These are phyloP conservation scores for Ceratothoa steindachneri DNA, from an alignment of 2,888 invertebrate genomes.

Conservation along the genomic window DNA sequence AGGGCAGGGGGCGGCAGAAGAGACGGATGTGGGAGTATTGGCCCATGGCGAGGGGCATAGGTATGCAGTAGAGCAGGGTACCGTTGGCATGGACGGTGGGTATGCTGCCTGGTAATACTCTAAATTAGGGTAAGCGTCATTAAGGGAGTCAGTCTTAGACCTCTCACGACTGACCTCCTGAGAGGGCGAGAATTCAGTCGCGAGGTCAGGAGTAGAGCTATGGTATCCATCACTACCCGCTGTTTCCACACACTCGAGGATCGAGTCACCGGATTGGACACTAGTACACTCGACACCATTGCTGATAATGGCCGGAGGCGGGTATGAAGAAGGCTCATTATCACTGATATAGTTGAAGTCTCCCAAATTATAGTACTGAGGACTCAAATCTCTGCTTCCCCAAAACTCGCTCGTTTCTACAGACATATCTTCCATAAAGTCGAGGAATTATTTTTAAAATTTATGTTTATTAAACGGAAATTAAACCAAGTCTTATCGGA, in stretches of 20 bases:
- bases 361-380: conserved; percentile 23
- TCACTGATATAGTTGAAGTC: conserved; percentile 26
- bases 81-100: conserved; percentile 8
- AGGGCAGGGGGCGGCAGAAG: neutral
- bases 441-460: too few relatives aligned
- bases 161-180: conserved; percentile 3
- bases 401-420: conserved; percentile 30
- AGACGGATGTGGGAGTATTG: neutral
- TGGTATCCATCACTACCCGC: conserved; percentile 38
- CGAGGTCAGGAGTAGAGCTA: conserved; percentile 36
- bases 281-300: neutral
- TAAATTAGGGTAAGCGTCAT: conserved; percentile 30
- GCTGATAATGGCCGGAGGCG: neutral
- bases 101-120: conserved; percentile 35
- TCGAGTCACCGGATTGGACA: neutral
- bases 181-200: conserved; percentile 25
- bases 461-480: too few relatives aligned
- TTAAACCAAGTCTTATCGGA: neutral
- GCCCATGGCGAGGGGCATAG: neutral
- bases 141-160: conserved; percentile 11
- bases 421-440: conserved; percentile 17
- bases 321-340: conserved; percentile 18
- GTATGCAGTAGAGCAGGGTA: neutral
- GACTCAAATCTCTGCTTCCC: conserved; percentile 15
- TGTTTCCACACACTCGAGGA: conserved; percentile 20